Percentiles rank a stretch among this genome's conserved stretches.
Conservation (phyloP, 2,888 invertebrate species). For the Rhingia campestris region DNA sequence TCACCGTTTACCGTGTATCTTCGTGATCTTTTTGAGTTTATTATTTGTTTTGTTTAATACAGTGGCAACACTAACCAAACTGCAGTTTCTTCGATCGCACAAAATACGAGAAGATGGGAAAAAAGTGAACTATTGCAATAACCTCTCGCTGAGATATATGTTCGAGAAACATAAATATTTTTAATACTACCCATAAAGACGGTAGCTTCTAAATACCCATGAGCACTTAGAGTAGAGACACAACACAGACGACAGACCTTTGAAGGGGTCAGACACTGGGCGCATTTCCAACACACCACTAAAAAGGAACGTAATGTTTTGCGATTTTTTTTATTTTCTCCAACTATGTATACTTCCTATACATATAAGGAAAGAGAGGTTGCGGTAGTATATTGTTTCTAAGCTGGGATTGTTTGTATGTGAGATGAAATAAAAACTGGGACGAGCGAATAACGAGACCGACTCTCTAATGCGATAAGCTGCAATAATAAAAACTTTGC, state of each 20-base stretch:
- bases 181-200: conserved; percentile 18
- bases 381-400: conserved; percentile 7
- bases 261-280: conserved; percentile 47
- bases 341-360: neutral
- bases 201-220: conserved; percentile 20
- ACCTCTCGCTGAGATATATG: conserved; percentile 30
- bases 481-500: conserved; percentile 33
- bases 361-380: conserved; percentile 4
- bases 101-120: neutral
- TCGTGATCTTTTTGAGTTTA: neutral
- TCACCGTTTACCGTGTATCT: neutral
- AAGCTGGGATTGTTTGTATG: conserved; percentile 10
- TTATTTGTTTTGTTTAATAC: neutral
- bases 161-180: conserved; percentile 27
- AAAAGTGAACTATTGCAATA: conserved; percentile 37
- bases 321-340: conserved; percentile 7
- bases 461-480: conserved; percentile 38
- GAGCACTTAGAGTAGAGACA: conserved; percentile 17
- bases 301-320: conserved; percentile 21
- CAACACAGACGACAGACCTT: conserved; percentile 21
- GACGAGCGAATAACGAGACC: conserved; percentile 36
- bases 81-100: conserved; percentile 35
- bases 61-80: conserved; percentile 43
- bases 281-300: conserved; percentile 38
- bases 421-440: conserved; percentile 25